Evolutionary conservation across 2,113 vertebrate genomes (phyloP), one percentile per base, ranked within the genome.

Genomic region (Paracanthobrama guichenoti): DNA sequence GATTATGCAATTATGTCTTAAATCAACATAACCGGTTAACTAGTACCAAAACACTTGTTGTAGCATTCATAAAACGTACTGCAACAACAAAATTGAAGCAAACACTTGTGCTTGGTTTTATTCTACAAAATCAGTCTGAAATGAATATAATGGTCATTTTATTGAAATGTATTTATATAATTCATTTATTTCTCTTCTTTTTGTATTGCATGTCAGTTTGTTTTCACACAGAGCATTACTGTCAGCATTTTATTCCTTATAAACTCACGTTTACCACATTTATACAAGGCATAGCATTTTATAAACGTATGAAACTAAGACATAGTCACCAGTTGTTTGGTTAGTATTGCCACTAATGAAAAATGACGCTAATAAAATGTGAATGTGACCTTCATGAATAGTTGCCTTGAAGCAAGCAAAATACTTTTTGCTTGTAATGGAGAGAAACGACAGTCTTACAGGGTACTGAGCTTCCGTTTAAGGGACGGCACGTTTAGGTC

Each of bases 141-240:
- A 24, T 46, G 0, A 42, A 72, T n/a, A 28, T 26, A 78, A 60
- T 18, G 28, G 35, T 3, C 50, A 13, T 78, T 64, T 4, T 53
- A 18, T 55, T 76, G 20, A 57, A 57, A 77, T 77, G 20, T 55
- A 16, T n/a, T n/a, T n/a, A n/a, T n/a, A n/a, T n/a, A n/a, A n/a
- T n/a, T n/a, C 39, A 39, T 44, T 28, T 78, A 28, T 46, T 46
- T 24, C 6, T 26, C 9, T 6, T 44, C 7, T 55, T 77, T 42
- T 20, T 59, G 31, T 39, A 12, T 48, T 24, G 42, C n/a, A 73
- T 73, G 71, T 73, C 42, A 16, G 35, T 60, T 60, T 59, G 39
- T 79, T 60, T 79, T 79, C 39, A 62, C 57, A 26, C 13, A 64
- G 35, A 60, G 39, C n/a, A 62, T 79, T 64, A 28, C 24, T 64